Evolutionary conservation across 2,797 vertebrate genomes (phyloP).

Genomic region (Gymnoscopelus microlampas): DNA sequence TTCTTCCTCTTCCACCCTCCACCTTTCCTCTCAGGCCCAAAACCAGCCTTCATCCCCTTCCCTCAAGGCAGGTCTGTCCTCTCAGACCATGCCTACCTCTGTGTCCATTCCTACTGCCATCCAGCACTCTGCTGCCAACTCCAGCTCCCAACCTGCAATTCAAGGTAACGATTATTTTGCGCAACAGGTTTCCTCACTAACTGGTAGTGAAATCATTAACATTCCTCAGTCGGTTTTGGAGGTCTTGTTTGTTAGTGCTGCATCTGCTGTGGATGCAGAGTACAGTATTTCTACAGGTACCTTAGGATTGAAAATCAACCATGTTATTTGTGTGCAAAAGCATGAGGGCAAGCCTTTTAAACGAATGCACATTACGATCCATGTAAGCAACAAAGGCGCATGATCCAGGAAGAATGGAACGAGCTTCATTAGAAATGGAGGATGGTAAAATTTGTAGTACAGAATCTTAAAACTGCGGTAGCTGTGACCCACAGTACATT

Average conservation of each 20-base stretch:
- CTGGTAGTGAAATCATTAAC: conserved; percentile 30
- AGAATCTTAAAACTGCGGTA: conserved; percentile 8
- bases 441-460: not conserved
- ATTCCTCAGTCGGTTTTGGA: conserved; percentile 19
- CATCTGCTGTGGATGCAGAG: conserved; percentile 31
- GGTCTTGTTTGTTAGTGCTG: conserved; percentile 16
- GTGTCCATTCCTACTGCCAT: conserved; percentile 83
- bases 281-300: conserved; percentile 33
- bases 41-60: conserved; percentile 46
- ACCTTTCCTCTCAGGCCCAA: conserved; percentile 56
- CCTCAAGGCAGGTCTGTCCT: conserved; percentile 45
- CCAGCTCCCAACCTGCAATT: conserved; percentile 86
- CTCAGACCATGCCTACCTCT: conserved; percentile 84
- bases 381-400: conserved; percentile 17
- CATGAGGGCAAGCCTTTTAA: conserved; percentile 48
- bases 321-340: conserved; percentile 35
- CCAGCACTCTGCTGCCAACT: conserved; percentile 87
- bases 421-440: conserved; percentile 2
- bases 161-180: conserved; percentile 82
- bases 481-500: not conserved
- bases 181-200: conserved; percentile 28
- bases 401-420: conserved; percentile 10
- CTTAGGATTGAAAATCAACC: conserved; percentile 3
- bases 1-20: conserved; percentile 48
- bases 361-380: conserved; percentile 25